Percentiles rank a stretch among this genome's conserved stretches.
phyloP scores from a whole-genome alignment of 2,888 invertebrate species.

The Drosophila pegasa region DNA sequence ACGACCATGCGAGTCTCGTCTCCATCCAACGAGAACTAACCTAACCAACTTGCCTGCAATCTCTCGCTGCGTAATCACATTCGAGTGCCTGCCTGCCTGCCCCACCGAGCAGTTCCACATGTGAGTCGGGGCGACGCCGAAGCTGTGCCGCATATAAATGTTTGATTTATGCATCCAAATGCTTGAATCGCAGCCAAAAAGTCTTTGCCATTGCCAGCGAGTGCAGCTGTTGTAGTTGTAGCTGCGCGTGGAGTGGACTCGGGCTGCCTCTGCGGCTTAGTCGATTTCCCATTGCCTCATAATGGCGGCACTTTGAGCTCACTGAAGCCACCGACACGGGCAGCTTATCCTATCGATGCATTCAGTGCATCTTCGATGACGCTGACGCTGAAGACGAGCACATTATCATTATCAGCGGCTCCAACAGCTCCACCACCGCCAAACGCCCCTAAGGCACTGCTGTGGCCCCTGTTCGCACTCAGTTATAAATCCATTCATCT shows the following conservation, averaged over 20 bases:
- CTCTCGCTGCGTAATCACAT: constrained; percentile 81
- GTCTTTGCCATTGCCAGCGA: constrained; percentile 70
- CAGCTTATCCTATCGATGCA: constrained; percentile 69
- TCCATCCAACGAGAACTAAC: constrained; percentile 33
- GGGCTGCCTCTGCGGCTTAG: constrained; percentile 19
- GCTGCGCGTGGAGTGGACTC: constrained; percentile 47
- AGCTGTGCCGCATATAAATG: constrained; percentile 81
- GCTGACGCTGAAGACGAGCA: constrained; percentile 58
- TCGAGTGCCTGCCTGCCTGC: constrained; percentile 62
- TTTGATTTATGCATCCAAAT: constrained; percentile 83
- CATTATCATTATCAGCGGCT: constrained; percentile 73
- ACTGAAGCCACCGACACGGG: constrained; percentile 51
- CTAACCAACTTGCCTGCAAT: constrained; percentile 67
- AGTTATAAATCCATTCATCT: constrained; percentile 68
- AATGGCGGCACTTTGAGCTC: constrained; percentile 80
- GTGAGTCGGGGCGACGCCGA: constrained; percentile 72
- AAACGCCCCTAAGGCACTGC: constrained; percentile 24
- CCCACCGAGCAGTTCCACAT: constrained; percentile 45
- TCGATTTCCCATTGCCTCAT: constrained; percentile 43
- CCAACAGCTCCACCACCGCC: constrained; percentile 35
- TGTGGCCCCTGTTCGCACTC: constrained; percentile 63
- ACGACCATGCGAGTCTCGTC: constrained; percentile 54
- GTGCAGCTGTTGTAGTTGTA: constrained; percentile 55
- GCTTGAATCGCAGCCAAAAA: constrained; percentile 82
- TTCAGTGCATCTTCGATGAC: constrained; percentile 50